Percentiles rank a stretch among this genome's conserved stretches.
phyloP scores from a whole-genome alignment of 2,888 invertebrate genomes.

The Tyria jacobaeae region DNA sequence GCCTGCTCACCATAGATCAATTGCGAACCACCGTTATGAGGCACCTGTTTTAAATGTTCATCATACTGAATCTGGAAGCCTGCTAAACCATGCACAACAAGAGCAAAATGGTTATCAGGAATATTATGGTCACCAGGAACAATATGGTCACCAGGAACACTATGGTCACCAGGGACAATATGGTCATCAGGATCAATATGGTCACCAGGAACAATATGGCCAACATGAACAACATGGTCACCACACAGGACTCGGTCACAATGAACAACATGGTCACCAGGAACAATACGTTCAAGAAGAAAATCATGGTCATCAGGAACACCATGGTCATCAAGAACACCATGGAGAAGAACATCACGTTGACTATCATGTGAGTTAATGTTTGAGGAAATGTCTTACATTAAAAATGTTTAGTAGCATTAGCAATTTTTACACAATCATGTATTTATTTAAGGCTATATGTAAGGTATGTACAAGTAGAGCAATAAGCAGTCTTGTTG shows the following conservation, averaged over 20 bases:
- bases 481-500: too few species aligned
- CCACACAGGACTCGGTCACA: conserved; percentile 38
- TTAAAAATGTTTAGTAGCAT: too few species aligned
- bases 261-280: conserved; percentile 18
- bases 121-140: conserved; percentile 25
- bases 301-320: conserved; percentile 12
- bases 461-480: too few species aligned
- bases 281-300: background rate
- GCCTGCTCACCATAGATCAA: conserved; percentile 39
- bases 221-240: background rate
- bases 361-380: conserved; percentile 63
- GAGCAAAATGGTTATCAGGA: conserved; percentile 8
- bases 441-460: too few species aligned
- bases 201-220: conserved; percentile 6
- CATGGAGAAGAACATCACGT: conserved; percentile 21
- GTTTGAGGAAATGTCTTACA: background rate
- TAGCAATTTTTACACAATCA: too few species aligned
- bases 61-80: too few species aligned
- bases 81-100: background rate
- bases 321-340: conserved; percentile 30
- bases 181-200: conserved; percentile 11
- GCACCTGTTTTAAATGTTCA: conserved; percentile 26
- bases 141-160: conserved; percentile 24
- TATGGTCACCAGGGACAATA: conserved; percentile 23
- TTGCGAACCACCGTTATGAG: conserved; percentile 35